Evolutionary conservation across 2,888 invertebrate species (phyloP).

Genomic region (Chirona hameri): DNA sequence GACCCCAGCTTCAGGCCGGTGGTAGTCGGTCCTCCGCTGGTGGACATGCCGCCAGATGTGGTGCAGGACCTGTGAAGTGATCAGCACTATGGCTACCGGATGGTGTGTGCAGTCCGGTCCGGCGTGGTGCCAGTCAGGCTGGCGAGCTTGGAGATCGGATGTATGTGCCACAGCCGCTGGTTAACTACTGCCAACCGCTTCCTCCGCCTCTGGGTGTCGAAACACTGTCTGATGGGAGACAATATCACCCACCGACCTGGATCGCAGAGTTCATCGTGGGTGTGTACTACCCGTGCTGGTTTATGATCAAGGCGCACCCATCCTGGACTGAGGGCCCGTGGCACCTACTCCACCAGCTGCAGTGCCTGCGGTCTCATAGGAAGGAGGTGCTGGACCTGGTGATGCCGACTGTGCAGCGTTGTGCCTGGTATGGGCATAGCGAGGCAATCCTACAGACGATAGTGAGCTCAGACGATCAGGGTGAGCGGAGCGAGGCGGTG

Average conservation of each 20-base stretch:
- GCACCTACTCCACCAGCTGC: slow-evolving; percentile 31
- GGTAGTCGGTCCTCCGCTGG: background rate
- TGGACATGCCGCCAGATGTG: background rate
- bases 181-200: slow-evolving; percentile 32
- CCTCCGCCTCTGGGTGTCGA: slow-evolving; percentile 30
- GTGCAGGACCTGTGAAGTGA: slow-evolving; percentile 33
- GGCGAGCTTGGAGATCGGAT: slow-evolving; percentile 32
- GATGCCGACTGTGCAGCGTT: slow-evolving; percentile 34
- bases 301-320: slow-evolving; percentile 29
- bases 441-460: slow-evolving; percentile 27
- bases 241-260: slow-evolving; percentile 32
- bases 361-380: slow-evolving; percentile 30
- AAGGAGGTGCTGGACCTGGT: slow-evolving; percentile 34
- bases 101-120: slow-evolving; percentile 31
- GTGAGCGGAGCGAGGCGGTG: slow-evolving; percentile 31
- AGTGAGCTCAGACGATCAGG: slow-evolving; percentile 33
- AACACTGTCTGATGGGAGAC: slow-evolving; percentile 29
- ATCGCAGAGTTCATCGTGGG: slow-evolving; percentile 33
- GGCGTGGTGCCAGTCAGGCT: slow-evolving; percentile 29
- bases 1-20: background rate
- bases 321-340: slow-evolving; percentile 32
- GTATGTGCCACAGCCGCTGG: slow-evolving; percentile 34
- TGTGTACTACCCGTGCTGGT: slow-evolving; percentile 33
- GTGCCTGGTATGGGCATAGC: slow-evolving; percentile 33
- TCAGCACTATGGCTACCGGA: slow-evolving; percentile 34